These are phyloP conservation scores for Acleris emargana DNA, from an alignment of 2,888 invertebrate species.

Conservation along the genomic window DNA sequence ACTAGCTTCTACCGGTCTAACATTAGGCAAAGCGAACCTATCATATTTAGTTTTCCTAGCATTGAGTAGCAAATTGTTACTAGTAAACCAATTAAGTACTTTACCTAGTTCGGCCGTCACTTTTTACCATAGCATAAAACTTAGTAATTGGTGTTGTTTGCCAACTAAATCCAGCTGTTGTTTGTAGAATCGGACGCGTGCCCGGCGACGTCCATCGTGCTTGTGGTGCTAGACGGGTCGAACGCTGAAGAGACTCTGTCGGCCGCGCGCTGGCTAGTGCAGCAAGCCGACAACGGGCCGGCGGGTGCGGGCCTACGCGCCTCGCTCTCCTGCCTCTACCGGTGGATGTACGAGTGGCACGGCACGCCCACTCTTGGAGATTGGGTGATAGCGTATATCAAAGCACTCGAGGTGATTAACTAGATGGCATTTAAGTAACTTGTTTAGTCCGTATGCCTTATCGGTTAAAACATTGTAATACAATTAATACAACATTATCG, in stretches of 20 bases:
- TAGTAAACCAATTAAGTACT: too few species aligned
- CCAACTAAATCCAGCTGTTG: background rate
- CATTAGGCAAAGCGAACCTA: too few species aligned
- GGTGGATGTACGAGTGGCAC: slow-evolving; percentile 87
- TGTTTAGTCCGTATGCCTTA: too few species aligned
- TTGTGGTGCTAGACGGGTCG: slow-evolving; percentile 81
- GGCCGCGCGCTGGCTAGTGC: slow-evolving; percentile 69
- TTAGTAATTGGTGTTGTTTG: background rate
- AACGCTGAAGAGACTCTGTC: slow-evolving; percentile 57
- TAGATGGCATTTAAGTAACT: too few species aligned
- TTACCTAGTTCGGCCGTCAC: too few species aligned
- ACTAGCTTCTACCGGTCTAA: too few species aligned
- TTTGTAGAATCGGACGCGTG: slow-evolving; percentile 74
- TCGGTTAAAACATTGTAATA: too few species aligned
- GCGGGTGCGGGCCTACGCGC: slow-evolving; percentile 83
- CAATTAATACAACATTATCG: too few species aligned
- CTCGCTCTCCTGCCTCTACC: slow-evolving; percentile 86
- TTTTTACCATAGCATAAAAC: background rate
- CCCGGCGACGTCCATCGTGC: slow-evolving; percentile 84
- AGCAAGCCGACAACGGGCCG: slow-evolving; percentile 66
- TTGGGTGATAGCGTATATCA: slow-evolving; percentile 87
- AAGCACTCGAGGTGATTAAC: slow-evolving; percentile 80
- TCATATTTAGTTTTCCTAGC: too few species aligned
- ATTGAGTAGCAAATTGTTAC: too few species aligned
- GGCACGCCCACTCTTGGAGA: slow-evolving; percentile 85